Evolutionary conservation across 1,140 invertebrate genomes (phyloP), one percentile per base, ranked within the genome.

Genomic region (Geopemphigus sp.): DNA sequence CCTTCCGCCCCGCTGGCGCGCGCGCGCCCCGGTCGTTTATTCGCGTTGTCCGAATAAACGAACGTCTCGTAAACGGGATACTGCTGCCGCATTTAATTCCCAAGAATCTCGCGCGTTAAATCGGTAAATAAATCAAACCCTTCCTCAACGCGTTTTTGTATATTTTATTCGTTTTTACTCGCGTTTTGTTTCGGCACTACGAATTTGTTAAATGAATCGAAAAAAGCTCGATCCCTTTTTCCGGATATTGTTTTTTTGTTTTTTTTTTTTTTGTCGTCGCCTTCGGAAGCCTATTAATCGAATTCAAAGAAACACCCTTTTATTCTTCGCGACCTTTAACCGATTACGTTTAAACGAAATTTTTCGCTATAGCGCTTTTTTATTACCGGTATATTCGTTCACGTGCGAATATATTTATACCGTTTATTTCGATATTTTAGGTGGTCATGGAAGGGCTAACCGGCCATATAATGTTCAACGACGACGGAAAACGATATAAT

Each of bases 361-460:
- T 45, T 74, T 59, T 17, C 19, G 39, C 19, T 45, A 24, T 15
- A 39, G 32, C n/a, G 14, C 11, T 50, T 57, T 22, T 59, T 74
- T 57, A 39, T 57, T 54, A 1, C 53, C 6, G 29, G 39, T 45
- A 39, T 74, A 59, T 45, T 74, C 19, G n/a, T 50, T 32, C 5
- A 26, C 29, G 26, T n/a, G 12, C 14, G 4, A 39, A 53, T 22
- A 19, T 68, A 22, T 15, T 68, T 19, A 22, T 54, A 32, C 1
- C 0, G 32, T 39, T 10, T 32, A 32, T 39, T 54, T 54, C 45
- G 39, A 70, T 70, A 59, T 76, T 85, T 84, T 78, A 98, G 95
- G 93, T 95, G 83, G 92, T 95, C 86, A 89, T 97, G 82, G 92
- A 94, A 86, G 96, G 96, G 26, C 86, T 98, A 81, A 97, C 95